Evolutionary conservation across 1,140 invertebrate genomes (phyloP), one percentile per base, ranked within the genome.

Genomic region (Vollenhovia emeryi): DNA sequence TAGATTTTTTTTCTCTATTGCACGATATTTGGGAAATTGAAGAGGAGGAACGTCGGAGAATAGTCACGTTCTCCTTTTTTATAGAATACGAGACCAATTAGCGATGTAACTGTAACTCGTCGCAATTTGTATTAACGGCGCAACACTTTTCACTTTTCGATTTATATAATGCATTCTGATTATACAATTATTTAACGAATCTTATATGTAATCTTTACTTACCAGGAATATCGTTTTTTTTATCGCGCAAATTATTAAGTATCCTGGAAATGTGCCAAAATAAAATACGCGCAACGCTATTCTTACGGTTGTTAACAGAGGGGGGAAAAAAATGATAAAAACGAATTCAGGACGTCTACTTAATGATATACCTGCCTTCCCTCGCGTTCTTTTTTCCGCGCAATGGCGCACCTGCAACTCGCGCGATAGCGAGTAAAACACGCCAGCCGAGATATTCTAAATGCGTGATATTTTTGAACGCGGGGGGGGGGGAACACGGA

Each of bases 381-480:
- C 21, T 50, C n/a, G 15, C 62, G 24, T 66, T 45, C 21, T 45
- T 21, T 45, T 45, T 69, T 69, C 6, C 15, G 9, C 59, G 15
- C 7, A 30, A 30, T 15, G 9, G 40, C 6, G 59, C 30, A 66
- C 36, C 36, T 66, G 36, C 21, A 8, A 66, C 0, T 66, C 36
- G 11, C 9, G 21, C 36, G 21, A 24, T 43, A 45, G 4, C 62
- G 13, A 66, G n/a, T 21, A 45, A 45, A 24, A 24, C 36, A 66
- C 24, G 8, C 36, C 36, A 45, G 36, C 24, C 30, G 66, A 69
- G n/a, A 48, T 45, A 69, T 45, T 69, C 40, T 69, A 69, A 45
- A 48, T 69, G 21, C 36, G 62, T 66, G 66, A 68, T 69, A 69
- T 48, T 69, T 52, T 73, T 52, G 27, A 73, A 52, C 52, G 36